Evolutionary conservation across 2,797 vertebrate genomes (phyloP).

Genomic region (Chrosomus eos): DNA sequence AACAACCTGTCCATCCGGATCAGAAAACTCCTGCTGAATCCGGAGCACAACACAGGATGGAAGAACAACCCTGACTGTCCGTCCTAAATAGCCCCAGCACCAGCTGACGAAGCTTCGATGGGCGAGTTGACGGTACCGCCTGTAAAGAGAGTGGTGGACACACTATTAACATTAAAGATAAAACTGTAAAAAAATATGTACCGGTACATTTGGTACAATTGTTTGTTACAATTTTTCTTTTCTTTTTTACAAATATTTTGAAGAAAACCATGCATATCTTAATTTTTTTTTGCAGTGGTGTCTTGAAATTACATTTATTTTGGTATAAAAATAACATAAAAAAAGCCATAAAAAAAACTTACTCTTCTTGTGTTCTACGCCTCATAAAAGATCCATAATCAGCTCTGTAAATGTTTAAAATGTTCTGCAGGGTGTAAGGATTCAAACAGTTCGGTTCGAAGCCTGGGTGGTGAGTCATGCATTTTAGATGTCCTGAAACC

Average conservation of each 20-base stretch:
- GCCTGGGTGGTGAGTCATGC: background rate
- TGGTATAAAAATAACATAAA: background rate
- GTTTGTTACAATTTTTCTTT: background rate
- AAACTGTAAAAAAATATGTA: background rate
- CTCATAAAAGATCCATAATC: constrained; percentile 10
- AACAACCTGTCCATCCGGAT: background rate
- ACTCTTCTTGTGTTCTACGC: background rate
- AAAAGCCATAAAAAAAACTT: background rate
- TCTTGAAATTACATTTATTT: background rate
- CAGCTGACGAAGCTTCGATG: background rate
- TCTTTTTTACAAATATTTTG: background rate
- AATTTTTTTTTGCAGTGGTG: background rate
- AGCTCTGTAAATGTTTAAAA: constrained; percentile 8
- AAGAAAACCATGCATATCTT: background rate
- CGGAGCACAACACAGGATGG: constrained; percentile 1
- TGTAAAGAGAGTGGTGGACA: background rate
- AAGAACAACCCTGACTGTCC: background rate
- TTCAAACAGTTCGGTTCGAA: background rate
- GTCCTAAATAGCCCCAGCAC: background rate
- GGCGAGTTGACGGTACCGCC: background rate
- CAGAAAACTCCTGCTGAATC: constrained; percentile 5
- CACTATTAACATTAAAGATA: background rate
- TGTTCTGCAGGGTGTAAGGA: constrained; percentile 13
- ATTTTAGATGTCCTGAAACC: background rate
- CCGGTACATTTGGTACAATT: too few relatives aligned